Evolutionary conservation across 2,113 vertebrate genomes (phyloP).

Genomic region (Tyto alba): DNA sequence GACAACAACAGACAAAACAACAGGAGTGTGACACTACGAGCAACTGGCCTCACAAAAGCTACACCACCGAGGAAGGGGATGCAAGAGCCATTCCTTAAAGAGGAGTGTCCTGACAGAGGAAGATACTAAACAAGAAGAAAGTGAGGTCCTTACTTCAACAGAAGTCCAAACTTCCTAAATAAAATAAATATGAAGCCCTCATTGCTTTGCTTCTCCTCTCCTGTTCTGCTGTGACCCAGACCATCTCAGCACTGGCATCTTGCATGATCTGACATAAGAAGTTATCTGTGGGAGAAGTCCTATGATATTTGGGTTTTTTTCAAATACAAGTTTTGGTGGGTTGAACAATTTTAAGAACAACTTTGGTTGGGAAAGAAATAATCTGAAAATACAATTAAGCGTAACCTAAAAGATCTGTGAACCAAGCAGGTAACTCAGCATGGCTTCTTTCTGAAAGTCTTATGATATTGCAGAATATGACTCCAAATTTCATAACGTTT

Average conservation of each 20-base stretch:
- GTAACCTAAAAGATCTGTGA: neutral
- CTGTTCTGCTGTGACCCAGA: neutral
- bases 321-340: neutral
- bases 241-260: neutral
- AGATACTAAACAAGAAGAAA: neutral
- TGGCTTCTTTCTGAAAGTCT: neutral
- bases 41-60: neutral
- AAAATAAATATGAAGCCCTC: neutral
- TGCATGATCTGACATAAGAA: neutral
- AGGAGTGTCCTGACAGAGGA: neutral
- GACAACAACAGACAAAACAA: neutral
- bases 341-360: neutral
- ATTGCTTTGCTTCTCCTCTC: neutral
- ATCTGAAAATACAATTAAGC: neutral
- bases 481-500: neutral
- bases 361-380: neutral
- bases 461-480: neutral
- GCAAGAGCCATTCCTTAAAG: neutral
- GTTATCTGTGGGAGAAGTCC: neutral
- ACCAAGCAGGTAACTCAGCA: neutral
- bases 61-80: neutral
- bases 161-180: neutral
- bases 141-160: neutral
- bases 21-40: neutral
- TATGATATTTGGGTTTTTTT: neutral